These are phyloP conservation scores for Butorides virescens DNA, from an alignment of 2,113 vertebrate genomes.

Conservation along the genomic window DNA sequence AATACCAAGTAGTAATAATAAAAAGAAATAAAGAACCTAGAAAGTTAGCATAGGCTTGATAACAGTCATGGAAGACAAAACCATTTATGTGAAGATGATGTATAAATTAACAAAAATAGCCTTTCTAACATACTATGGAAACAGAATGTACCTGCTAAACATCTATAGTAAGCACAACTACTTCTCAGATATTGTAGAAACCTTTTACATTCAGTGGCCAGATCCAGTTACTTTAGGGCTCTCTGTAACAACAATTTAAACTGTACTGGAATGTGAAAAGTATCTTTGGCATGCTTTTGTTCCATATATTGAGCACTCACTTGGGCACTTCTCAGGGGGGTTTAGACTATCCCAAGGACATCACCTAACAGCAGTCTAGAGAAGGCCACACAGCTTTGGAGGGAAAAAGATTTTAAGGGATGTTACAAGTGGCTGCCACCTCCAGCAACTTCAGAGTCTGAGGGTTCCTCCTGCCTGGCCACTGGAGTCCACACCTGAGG, in stretches of 20 bases:
- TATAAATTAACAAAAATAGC: background rate
- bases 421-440: accelerated
- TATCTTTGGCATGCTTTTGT: background rate
- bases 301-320: background rate
- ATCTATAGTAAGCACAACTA: background rate
- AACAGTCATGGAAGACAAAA: background rate
- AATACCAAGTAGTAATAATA: background rate
- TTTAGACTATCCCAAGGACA: background rate
- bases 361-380: background rate
- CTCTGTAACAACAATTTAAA: background rate
- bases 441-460: background rate
- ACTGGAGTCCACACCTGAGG: background rate
- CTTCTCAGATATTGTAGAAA: background rate
- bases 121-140: background rate
- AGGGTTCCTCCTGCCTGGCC: background rate
- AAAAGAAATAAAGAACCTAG: background rate
- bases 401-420: background rate
- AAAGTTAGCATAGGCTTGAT: background rate
- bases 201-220: background rate
- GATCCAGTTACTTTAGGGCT: background rate
- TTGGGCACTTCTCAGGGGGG: background rate
- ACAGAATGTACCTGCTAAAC: background rate
- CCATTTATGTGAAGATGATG: background rate
- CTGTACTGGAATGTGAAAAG: background rate
- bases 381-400: background rate